phyloP scores from a whole-genome alignment of 2,888 invertebrate genomes.

The Fragum fragum region DNA sequence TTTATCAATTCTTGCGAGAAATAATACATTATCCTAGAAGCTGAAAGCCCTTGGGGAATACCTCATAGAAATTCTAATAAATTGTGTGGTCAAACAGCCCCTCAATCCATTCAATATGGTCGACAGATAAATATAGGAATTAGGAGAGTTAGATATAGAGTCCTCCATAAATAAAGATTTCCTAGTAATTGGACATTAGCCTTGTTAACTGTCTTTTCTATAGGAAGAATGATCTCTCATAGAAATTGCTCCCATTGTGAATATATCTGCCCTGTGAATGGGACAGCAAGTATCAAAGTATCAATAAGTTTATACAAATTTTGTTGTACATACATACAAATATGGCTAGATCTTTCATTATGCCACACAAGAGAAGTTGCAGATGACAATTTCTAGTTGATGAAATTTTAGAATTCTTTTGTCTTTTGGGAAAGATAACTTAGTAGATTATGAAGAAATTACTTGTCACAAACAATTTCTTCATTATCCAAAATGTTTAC shows the following conservation, averaged over 20 bases:
- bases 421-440: background rate
- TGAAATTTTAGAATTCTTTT: too few relatives aligned
- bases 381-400: too few relatives aligned
- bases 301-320: too few relatives aligned
- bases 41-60: background rate
- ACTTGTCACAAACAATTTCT: too few relatives aligned
- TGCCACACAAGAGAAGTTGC: too few relatives aligned
- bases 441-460: slow-evolving; percentile 13
- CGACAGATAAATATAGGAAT: too few relatives aligned
- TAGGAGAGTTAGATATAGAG: background rate
- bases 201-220: background rate
- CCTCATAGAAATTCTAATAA: background rate
- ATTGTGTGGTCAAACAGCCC: background rate
- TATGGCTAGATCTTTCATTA: too few relatives aligned
- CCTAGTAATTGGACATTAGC: background rate
- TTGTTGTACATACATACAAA: too few relatives aligned
- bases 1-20: background rate
- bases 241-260: background rate
- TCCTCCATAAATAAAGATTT: slow-evolving; percentile 10
- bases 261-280: too few relatives aligned
- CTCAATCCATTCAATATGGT: too few relatives aligned
- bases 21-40: background rate
- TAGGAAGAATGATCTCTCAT: slow-evolving; percentile 3
- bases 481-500: too few relatives aligned
- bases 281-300: too few relatives aligned